These are phyloP conservation scores for Zygothrica quintamaculata DNA, from an alignment of 2,888 invertebrate species.

Conservation along the genomic window DNA sequence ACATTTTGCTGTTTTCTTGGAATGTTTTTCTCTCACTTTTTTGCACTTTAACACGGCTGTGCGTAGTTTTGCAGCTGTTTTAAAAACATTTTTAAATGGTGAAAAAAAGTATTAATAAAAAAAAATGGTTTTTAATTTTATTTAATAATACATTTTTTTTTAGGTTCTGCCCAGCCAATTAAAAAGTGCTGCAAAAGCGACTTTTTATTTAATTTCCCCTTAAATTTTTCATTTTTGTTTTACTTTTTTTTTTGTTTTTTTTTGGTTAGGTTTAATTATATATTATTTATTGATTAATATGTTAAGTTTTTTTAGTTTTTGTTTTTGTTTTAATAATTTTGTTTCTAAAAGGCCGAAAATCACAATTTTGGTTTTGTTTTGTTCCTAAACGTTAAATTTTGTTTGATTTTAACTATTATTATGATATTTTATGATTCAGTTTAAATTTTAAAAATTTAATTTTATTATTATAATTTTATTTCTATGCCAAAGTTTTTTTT, in stretches of 20 bases:
- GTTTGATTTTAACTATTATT: conserved; percentile 47
- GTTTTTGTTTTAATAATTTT: conserved; percentile 62
- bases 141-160: conserved; percentile 5
- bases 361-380: conserved; percentile 82
- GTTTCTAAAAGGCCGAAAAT: conserved; percentile 83
- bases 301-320: too few relatives aligned
- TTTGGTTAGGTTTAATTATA: conserved; percentile 53
- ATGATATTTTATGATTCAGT: conserved; percentile 36
- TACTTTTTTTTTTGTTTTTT: conserved; percentile 25
- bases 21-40: conserved; percentile 55
- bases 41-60: conserved; percentile 34
- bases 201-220: conserved; percentile 17
- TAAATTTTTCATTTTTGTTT: conserved; percentile 34
- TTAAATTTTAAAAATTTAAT: conserved; percentile 27
- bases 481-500: conserved; percentile 51
- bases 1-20: conserved; percentile 31
- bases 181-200: conserved; percentile 48
- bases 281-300: conserved; percentile 53
- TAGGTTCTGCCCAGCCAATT: conserved; percentile 39
- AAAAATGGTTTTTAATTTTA: conserved; percentile 14
- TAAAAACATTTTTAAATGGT: background rate
- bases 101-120: conserved; percentile 6
- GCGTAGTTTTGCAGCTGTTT: conserved; percentile 35
- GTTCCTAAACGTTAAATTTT: conserved; percentile 81
- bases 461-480: conserved; percentile 29